phyloP scores from a whole-genome alignment of 30 jellyfish, hydroid and myxozoan species.

The Morbakka virulenta region DNA sequence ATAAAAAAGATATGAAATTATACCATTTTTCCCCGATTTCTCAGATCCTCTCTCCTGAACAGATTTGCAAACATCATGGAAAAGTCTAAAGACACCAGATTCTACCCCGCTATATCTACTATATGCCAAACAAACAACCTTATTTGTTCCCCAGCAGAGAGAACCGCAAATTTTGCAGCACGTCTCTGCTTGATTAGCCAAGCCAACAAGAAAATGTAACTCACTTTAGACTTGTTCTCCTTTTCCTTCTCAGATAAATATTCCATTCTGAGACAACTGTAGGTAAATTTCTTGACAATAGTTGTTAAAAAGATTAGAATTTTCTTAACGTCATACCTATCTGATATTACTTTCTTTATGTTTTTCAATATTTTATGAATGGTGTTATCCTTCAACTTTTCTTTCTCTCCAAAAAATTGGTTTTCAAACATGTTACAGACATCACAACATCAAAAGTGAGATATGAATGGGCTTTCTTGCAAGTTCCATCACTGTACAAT shows the following conservation, averaged over 20 bases:
- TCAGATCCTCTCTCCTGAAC: slow-evolving; percentile 57
- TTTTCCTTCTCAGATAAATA: not conserved
- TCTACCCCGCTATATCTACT: slow-evolving; percentile 56
- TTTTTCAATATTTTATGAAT: not conserved
- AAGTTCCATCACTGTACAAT: too few relatives aligned
- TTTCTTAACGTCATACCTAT: slow-evolving; percentile 27
- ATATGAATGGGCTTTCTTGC: too few relatives aligned
- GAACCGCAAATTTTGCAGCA: slow-evolving; percentile 29
- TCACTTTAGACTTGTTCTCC: slow-evolving; percentile 31
- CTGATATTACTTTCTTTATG: slow-evolving; percentile 37
- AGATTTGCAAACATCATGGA: slow-evolving; percentile 23
- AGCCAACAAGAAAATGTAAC: slow-evolving; percentile 44
- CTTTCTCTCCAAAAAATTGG: too few relatives aligned
- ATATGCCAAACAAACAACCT: slow-evolving; percentile 53
- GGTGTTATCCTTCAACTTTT: too few relatives aligned
- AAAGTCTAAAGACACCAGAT: slow-evolving; percentile 30
- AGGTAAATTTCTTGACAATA: slow-evolving; percentile 1
- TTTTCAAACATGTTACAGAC: too few relatives aligned
- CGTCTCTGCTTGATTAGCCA: slow-evolving; percentile 67
- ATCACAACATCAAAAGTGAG: too few relatives aligned
- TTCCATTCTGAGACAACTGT: too few relatives aligned
- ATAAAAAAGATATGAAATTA: too few relatives aligned
- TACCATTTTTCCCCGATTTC: too few relatives aligned
- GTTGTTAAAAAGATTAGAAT: slow-evolving; percentile 19
- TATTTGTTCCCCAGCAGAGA: slow-evolving; percentile 27